Base-by-base conservation (phyloP, 1,140 invertebrate species). In the Cephus cinctus region DNA sequence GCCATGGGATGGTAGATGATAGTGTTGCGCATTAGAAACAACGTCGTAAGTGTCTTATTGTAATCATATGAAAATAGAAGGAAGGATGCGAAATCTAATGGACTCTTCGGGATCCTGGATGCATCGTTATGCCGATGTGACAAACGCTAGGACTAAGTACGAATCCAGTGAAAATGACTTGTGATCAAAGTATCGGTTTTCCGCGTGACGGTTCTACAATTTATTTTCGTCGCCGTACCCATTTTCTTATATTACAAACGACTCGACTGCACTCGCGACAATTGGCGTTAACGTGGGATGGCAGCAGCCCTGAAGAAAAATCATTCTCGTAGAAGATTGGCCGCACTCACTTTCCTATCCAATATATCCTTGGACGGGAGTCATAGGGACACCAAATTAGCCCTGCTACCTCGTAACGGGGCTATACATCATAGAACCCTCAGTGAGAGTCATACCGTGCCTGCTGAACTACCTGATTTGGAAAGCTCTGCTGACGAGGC, bases 361-460 rank as follows among this genome's bases (percentile, higher is more conserved):
- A 96, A 96, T 79, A 96, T 97, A 65, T 95, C 93, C 45, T 79
- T 96, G 43, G 92, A 96, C 81, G 93, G 93, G 41, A 90, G 86
- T 60, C 88, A 93, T 76, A 84, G 84, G 60, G 92, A 95, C 72
- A 92, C 89, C 42, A 87, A 85, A 70, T 74, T 89, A 59, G 80
- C 81, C 25, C 69, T 79, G n/a, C 50, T 83, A 30, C 72, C 81
- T 23, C 63, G 73, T 39, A 79, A 78, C 55, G 73, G 71, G 41
- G 59, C 64, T 40, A 62, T 74, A 39, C 67, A 65, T 42, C 42
- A 50, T 14, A 68, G 50, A 63, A 73, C 58, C 4, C 61, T 48
- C 16, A 71, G 50, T 50, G 55, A 63, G 36, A 47, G 55, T 27
- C 58, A 59, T 14, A 35, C 43, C 11, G 15, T 27, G 14, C 1